A percentile compares a stretch with the other conserved stretches of the same genome.
Evolutionary conservation across 2,797 vertebrate species (phyloP).

Genomic region (Liasis olivaceus): DNA sequence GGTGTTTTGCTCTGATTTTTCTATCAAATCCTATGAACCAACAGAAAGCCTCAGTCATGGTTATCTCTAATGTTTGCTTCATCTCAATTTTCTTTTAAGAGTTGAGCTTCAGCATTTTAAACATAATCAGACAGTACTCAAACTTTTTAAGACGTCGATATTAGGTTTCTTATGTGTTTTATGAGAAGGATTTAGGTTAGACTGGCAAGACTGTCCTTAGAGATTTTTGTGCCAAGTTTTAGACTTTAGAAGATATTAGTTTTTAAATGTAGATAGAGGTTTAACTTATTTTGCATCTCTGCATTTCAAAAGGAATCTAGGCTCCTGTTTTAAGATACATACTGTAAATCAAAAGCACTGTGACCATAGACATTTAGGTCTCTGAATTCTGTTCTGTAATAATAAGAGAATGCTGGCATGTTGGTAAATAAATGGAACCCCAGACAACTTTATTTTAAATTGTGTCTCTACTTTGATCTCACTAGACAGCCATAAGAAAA

Average conservation of each 20-base stretch:
- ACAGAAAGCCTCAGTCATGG: neutral
- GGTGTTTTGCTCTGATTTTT: neutral
- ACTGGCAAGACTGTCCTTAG: neutral
- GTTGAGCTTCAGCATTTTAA: neutral
- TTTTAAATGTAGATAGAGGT: neutral
- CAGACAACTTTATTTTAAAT: neutral
- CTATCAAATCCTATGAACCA: neutral
- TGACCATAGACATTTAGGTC: neutral
- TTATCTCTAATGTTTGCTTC: neutral
- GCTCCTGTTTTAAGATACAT: conserved; percentile 4
- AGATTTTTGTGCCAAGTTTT: conserved; percentile 17
- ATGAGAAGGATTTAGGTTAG: conserved; percentile 2
- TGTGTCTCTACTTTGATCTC: neutral
- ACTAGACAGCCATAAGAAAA: neutral
- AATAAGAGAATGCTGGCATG: neutral
- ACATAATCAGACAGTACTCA: neutral
- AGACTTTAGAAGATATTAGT: neutral
- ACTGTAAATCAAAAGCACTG: neutral
- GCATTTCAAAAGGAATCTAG: neutral
- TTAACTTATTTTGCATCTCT: neutral
- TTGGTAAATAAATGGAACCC: neutral
- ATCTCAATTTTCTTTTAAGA: neutral
- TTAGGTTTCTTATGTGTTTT: conserved; percentile 6
- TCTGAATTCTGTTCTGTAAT: neutral
- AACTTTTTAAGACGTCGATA: neutral